Conservation (phyloP, 2,888 invertebrate genomes). For the Leptogaster cylindrica region DNA sequence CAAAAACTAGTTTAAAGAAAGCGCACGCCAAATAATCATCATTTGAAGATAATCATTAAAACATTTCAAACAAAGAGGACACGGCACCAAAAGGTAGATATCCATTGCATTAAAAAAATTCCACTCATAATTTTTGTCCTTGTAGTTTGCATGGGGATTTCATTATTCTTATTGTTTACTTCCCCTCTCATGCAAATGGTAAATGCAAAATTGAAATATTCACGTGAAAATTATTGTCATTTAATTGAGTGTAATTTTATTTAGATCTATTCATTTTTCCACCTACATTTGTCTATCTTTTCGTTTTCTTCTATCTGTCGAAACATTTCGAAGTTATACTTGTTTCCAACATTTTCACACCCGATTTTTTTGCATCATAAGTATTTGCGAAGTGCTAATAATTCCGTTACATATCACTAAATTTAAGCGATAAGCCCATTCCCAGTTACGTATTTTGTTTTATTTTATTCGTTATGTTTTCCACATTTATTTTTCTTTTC, state of each 20-base stretch:
- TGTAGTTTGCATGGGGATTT: conserved; percentile 21
- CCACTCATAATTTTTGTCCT: conserved; percentile 20
- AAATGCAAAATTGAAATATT: conserved; percentile 14
- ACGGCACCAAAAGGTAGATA: conserved; percentile 31
- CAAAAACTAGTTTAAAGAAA: not conserved
- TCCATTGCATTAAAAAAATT: not conserved
- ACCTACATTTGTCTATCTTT: conserved; percentile 1
- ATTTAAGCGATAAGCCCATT: not conserved
- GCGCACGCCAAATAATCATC: not conserved
- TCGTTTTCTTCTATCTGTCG: not conserved
- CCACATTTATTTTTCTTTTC: conserved; percentile 44
- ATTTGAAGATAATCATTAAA: not conserved
- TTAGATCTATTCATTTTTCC: conserved; percentile 27
- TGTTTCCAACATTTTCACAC: conserved; percentile 16
- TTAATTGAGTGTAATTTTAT: conserved; percentile 7
- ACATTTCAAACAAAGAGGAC: not conserved
- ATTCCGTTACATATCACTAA: not conserved
- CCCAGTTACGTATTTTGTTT: not conserved
- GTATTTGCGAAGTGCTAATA: not conserved
- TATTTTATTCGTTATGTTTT: conserved; percentile 36
- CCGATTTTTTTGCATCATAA: not conserved
- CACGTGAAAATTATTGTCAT: too few species aligned
- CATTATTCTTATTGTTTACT: conserved; percentile 17
- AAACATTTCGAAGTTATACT: not conserved
- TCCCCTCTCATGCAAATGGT: not conserved